phyloP scores from a whole-genome alignment of 2,113 vertebrate genomes.

The Bombycilla garrulus region DNA sequence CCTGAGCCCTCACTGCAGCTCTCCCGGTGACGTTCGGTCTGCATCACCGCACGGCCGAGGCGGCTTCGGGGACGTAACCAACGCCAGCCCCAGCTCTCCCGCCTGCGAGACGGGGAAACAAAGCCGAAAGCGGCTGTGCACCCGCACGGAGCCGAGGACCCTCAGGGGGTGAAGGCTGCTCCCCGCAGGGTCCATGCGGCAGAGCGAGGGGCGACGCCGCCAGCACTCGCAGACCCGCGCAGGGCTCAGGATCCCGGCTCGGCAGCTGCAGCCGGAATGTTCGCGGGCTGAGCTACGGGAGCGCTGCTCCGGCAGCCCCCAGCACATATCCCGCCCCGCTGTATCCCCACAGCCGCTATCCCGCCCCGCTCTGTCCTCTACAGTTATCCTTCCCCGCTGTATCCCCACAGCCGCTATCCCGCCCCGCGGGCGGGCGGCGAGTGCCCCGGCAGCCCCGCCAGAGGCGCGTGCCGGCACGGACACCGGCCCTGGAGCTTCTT shows the following conservation, averaged over 20 bases:
- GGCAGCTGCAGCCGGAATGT: neutral
- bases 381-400: too few relatives aligned
- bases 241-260: neutral
- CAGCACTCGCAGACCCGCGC: neutral
- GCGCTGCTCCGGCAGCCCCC: neutral
- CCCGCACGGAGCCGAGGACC: neutral
- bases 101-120: neutral
- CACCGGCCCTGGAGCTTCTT: neutral
- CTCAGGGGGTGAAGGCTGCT: neutral
- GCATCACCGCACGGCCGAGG: slow-evolving; percentile 26
- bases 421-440: too few relatives aligned
- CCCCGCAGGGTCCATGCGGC: neutral
- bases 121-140: neutral
- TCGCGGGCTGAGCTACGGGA: neutral
- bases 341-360: neutral
- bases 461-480: neutral
- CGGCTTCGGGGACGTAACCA: neutral
- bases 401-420: neutral
- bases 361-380: neutral
- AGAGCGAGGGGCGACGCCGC: neutral
- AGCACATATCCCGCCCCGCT: too few relatives aligned
- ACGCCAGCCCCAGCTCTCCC: neutral
- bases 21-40: slow-evolving; percentile 48
- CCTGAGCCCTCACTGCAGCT: slow-evolving; percentile 57
- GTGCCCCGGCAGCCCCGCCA: neutral